phyloP scores from a whole-genome alignment of 2,113 vertebrate species.

The Zosterops hypoxanthus region DNA sequence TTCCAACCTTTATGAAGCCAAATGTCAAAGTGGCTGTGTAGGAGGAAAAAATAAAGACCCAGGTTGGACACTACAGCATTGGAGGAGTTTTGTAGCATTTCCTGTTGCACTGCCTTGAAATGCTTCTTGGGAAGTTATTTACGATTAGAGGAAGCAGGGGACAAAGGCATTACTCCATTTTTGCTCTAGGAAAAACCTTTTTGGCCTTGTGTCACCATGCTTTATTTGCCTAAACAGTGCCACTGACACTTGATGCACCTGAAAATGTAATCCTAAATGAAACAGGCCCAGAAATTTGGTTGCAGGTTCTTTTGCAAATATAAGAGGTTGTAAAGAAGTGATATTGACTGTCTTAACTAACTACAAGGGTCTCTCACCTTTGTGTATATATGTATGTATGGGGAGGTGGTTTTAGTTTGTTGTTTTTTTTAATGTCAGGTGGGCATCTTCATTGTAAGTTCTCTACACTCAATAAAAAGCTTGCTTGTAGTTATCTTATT shows the following conservation, averaged over 20 bases:
- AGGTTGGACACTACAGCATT: background rate
- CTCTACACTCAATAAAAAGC: background rate
- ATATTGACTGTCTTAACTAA: background rate
- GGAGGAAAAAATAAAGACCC: background rate
- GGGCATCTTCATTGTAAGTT: background rate
- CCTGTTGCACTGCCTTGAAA: background rate
- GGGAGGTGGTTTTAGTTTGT: background rate
- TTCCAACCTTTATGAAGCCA: background rate
- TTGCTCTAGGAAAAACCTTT: background rate
- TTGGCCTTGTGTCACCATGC: background rate
- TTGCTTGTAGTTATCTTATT: background rate
- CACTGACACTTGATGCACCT: background rate
- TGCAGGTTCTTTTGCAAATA: background rate
- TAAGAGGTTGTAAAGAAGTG: background rate
- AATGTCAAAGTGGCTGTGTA: background rate
- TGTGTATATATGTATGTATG: too few species aligned
- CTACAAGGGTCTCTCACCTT: background rate
- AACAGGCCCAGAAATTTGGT: background rate
- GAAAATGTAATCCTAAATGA: background rate
- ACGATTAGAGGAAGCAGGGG: background rate
- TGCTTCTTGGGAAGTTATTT: background rate
- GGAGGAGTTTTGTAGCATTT: background rate
- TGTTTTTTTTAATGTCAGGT: background rate
- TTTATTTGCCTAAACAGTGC: background rate
- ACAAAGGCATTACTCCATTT: background rate